Evolutionary conservation across 2,113 vertebrate genomes (phyloP), one percentile per base, ranked within the genome.

Genomic region (Grammomys dolichurus): DNA sequence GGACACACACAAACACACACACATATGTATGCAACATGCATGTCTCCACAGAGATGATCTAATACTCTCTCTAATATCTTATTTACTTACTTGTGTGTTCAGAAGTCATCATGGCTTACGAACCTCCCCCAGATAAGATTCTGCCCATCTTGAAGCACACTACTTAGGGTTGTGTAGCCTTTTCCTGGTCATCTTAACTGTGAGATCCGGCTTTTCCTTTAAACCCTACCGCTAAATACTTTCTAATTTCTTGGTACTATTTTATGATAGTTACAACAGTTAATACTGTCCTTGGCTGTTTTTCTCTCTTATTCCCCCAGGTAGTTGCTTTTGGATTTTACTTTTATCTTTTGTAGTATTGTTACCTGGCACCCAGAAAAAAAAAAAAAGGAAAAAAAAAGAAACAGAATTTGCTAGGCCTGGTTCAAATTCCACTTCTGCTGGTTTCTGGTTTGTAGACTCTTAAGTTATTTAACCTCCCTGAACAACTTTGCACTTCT

Each of bases 281-380:
- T 56, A 36, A 4, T 36, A 60, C 89, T 43, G 28, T 54, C 26
- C 92, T 60, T 82, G 33, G 40, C 22, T 58, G 51, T 54, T 11
- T 75, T 77, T 17, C 22, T 82, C 11, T 63, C 54, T 84, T 46
- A 22, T 14, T 58, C 6, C 11, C 43, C n/a, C 24, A 65, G 10
- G 60, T 13, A 14, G 24, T 69, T 56, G 20, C 63, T 43, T 86
- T 63, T 90, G 63, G 43, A 67, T 72, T 97, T 90, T n/a, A 95
- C 75, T 85, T 81, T 93, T 94, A 70, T 70, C 14, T 13, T 84
- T 20, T 58, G 17, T 8, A 94, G 54, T 54, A 87, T 12, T 93
- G 46, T 22, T 72, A 54, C 22, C 56, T 77, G 60, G 77, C 5
- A 73, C 16, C 51, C 13, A 28, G 73, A 33, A 78, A 70, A 67